Evolutionary conservation across 2,888 invertebrate species (phyloP), one percentile per base, ranked within the genome.

Genomic region (Ornithoptera priamus): DNA sequence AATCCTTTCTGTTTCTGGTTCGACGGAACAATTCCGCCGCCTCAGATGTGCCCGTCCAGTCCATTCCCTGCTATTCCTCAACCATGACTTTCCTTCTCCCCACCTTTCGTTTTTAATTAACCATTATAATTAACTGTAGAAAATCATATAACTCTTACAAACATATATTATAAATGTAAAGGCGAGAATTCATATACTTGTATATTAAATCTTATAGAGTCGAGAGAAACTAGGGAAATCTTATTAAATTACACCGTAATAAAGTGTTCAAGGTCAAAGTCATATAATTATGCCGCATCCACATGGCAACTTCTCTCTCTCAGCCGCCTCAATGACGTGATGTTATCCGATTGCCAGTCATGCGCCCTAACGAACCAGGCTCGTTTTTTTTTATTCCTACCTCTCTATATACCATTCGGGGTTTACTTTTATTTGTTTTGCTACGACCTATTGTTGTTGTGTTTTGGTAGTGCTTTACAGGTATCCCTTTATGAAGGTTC

Each of bases 341-440:
- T 81, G 81, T 84, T 82, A 86, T 85, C 86, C 83, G 85, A 84
- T 85, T 88, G 89, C 90, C 87, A 91, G 91, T 92, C 91, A 92
- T 90, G 88, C 87, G 81, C 86, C 87, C 89, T 92, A 92, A 92
- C 90, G 90, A 90, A 90, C 85, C 77, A 76, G 76, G 74, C 76
- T 74, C 68, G 75, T 81, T 84, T 80, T 77, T 82, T 78, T 46
- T 46, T 46, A 46, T 46, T 53, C 50, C 80, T 78, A 77, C 75
- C 78, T 76, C 74, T 70, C 75, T 75, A 77, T 72, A 75, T 80
- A 83, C 46, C 72, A 78, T 81, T 79, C 80, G 77, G 77, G 81
- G 82, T 83, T 88, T 80, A 76, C 77, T 81, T 82, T 83, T 88
- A 85, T 90, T 90, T 90, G 86, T 87, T 88, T 89, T 87, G 79